phyloP scores from a whole-genome alignment of 2,113 vertebrate species.

The Cyprinodon tularosa region DNA sequence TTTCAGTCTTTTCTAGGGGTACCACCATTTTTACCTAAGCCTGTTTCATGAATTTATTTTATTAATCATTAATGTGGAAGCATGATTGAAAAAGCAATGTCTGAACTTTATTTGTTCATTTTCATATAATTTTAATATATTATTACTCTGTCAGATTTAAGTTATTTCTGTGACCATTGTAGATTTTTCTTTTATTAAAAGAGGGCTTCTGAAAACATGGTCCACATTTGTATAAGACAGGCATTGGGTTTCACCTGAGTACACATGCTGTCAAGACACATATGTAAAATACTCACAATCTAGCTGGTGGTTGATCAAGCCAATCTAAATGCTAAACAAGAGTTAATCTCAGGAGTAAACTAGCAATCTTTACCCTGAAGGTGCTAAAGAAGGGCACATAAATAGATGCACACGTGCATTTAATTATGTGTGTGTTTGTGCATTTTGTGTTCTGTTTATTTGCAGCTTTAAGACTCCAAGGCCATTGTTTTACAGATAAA shows the following conservation, averaged over 20 bases:
- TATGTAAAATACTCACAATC: slow-evolving; percentile 9
- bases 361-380: slow-evolving; percentile 58
- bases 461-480: slow-evolving; percentile 21
- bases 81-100: no score
- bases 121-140: no score
- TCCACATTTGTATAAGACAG: not conserved
- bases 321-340: slow-evolving; percentile 81
- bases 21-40: no score
- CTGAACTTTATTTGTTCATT: no score
- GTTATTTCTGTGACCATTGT: no score
- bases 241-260: slow-evolving; percentile 15
- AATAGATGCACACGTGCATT: slow-evolving; percentile 31
- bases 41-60: no score
- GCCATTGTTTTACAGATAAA: not conserved
- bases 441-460: slow-evolving; percentile 8
- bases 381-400: slow-evolving; percentile 56
- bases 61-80: no score
- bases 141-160: no score
- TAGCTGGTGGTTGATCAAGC: slow-evolving; percentile 73
- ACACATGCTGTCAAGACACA: slow-evolving; percentile 27
- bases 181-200: no score
- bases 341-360: slow-evolving; percentile 66
- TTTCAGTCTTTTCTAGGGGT: no score
- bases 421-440: slow-evolving; percentile 12
- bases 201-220: no score